phyloP scores from a whole-genome alignment of 2,888 invertebrate genomes.

The Penaeus monodon region DNA sequence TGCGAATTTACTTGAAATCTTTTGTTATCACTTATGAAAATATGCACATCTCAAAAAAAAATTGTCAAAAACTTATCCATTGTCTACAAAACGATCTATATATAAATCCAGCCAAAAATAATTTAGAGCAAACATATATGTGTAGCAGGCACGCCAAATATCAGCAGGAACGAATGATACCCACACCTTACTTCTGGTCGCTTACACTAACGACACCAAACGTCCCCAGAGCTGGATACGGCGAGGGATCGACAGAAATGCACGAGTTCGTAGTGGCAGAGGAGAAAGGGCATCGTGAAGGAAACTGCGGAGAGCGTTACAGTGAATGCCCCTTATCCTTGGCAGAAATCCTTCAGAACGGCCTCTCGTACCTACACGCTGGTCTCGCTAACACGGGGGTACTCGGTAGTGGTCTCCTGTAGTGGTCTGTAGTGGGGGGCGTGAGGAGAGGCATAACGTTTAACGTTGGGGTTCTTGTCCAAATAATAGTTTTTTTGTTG shows the following conservation, averaged over 20 bases:
- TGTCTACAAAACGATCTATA: too few species aligned
- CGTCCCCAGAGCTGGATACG: constrained; percentile 29
- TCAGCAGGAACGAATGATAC: not conserved
- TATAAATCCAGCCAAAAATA: too few species aligned
- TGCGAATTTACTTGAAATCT: too few species aligned
- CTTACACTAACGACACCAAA: not conserved
- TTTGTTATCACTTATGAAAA: too few species aligned
- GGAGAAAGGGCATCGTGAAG: constrained; percentile 35
- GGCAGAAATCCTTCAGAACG: constrained; percentile 21
- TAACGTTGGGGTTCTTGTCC: too few species aligned
- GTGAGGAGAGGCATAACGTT: too few species aligned
- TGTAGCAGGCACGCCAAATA: not conserved
- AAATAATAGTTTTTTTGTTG: too few species aligned
- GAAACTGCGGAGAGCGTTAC: constrained; percentile 21
- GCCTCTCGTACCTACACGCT: constrained; percentile 25
- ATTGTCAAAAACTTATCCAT: too few species aligned
- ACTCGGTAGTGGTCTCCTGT: not conserved
- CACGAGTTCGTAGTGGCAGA: constrained; percentile 28
- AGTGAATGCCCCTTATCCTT: constrained; percentile 15
- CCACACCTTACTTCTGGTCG: not conserved
- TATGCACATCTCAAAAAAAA: too few species aligned
- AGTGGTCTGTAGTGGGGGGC: too few species aligned
- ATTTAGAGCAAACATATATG: not conserved
- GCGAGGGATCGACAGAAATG: constrained; percentile 31
- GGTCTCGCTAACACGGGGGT: not conserved